Conservation (phyloP, 2,113 vertebrate genomes). For the Desmodus rotundus region DNA sequence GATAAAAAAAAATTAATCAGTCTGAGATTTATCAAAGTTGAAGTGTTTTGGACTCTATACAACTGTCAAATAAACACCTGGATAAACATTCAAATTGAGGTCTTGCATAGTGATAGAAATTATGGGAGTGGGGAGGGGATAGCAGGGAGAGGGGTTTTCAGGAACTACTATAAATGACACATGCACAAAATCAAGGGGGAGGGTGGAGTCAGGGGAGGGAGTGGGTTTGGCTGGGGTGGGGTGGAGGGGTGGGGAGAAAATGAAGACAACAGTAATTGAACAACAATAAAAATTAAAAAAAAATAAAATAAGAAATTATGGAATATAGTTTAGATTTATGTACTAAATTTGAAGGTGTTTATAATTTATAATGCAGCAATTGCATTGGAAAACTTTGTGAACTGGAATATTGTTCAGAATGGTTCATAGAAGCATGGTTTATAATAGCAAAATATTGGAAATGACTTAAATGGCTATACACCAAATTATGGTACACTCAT, state of each 20-base stretch:
- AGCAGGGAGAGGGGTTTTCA: no score
- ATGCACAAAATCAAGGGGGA: no score
- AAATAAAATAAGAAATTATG: no score
- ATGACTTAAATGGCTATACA: neutral
- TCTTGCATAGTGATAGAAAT: neutral
- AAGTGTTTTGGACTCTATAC: neutral
- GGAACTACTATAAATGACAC: no score
- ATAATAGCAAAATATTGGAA: neutral
- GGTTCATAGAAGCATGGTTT: neutral
- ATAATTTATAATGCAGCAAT: accelerated
- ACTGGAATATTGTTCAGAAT: no score
- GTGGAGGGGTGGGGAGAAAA: no score
- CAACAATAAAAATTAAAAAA: no score
- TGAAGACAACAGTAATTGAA: no score
- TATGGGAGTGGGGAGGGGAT: no score
- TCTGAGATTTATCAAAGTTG: neutral
- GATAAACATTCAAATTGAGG: neutral
- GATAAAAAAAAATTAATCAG: neutral
- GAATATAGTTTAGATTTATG: neutral
- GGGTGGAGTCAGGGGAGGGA: no score
- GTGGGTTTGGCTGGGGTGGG: no score
- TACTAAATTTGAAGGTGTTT: neutral
- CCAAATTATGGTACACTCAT: neutral
- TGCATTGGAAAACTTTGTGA: neutral
- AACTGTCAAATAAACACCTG: neutral